Conservation (phyloP, 2,888 invertebrate species). For the Xestia ashworthii region DNA sequence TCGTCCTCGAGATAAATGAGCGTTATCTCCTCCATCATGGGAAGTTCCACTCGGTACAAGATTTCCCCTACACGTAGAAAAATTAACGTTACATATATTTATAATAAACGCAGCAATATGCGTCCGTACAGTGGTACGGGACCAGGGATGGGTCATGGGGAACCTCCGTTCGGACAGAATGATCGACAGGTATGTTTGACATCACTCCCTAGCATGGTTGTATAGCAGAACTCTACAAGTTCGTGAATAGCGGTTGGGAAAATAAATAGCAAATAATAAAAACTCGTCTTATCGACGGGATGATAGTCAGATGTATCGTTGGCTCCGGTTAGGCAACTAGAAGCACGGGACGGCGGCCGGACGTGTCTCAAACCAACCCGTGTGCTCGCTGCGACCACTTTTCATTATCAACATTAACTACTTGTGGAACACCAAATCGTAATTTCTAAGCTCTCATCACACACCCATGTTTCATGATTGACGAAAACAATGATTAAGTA, state of each 20-base stretch:
- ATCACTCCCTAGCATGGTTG: constrained; percentile 60
- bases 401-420: constrained; percentile 79
- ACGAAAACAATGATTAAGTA: constrained; percentile 1
- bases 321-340: constrained; percentile 88
- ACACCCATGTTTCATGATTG: constrained; percentile 64
- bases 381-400: constrained; percentile 82
- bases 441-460: constrained; percentile 75
- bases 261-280: constrained; percentile 83
- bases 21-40: constrained; percentile 98
- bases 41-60: constrained; percentile 98
- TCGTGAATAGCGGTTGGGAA: constrained; percentile 83
- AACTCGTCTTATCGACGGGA: constrained; percentile 75
- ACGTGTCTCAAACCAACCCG: constrained; percentile 80
- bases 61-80: constrained; percentile 94
- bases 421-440: constrained; percentile 80
- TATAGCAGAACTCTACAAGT: constrained; percentile 75
- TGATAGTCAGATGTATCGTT: constrained; percentile 73
- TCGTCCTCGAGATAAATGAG: constrained; percentile 98
- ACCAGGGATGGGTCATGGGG: constrained; percentile 54
- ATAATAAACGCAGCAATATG: constrained; percentile 74
- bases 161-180: constrained; percentile 60
- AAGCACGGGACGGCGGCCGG: constrained; percentile 87
- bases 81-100: constrained; percentile 90
- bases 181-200: constrained; percentile 58
- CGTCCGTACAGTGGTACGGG: constrained; percentile 68